Percentiles rank a stretch among this genome's conserved stretches.
These are phyloP conservation scores for Clarias batrachus DNA, from an alignment of 2,113 vertebrate genomes.

Conservation along the genomic window DNA sequence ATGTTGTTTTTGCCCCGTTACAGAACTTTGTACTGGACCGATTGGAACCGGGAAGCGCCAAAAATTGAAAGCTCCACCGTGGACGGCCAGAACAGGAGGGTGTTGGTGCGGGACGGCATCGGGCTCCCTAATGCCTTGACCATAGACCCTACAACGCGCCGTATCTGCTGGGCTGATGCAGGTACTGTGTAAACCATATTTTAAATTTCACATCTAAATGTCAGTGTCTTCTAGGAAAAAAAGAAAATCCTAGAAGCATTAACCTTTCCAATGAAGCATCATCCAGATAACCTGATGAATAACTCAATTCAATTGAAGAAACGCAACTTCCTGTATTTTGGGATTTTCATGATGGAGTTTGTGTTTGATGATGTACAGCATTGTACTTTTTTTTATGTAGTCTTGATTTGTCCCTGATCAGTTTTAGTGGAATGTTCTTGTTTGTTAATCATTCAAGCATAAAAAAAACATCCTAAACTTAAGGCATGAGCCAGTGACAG, in stretches of 20 bases:
- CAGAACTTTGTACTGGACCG: constrained; percentile 95
- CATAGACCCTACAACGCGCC: constrained; percentile 79
- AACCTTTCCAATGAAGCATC: neutral
- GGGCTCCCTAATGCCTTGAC: constrained; percentile 90
- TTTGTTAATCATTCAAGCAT: too few species aligned
- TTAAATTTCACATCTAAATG: neutral
- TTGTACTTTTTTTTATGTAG: too few species aligned
- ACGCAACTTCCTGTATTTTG: neutral
- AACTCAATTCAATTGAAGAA: neutral
- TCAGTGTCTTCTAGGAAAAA: too few species aligned
- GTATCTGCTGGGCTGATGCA: constrained; percentile 96
- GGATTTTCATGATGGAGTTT: neutral
- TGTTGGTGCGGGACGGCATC: constrained; percentile 86
- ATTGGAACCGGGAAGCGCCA: constrained; percentile 96
- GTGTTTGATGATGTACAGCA: neutral
- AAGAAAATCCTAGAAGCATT: neutral
- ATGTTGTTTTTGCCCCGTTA: neutral
- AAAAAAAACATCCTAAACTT: too few species aligned
- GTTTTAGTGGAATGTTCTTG: too few species aligned
- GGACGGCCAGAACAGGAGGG: constrained; percentile 82
- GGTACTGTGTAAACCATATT: constrained; percentile 70
- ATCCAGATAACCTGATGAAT: neutral
- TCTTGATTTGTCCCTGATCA: too few species aligned
- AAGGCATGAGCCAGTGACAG: too few species aligned
- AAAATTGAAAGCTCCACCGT: constrained; percentile 89